Percentiles rank a stretch among this genome's conserved stretches.
Evolutionary conservation across 2,888 invertebrate species (phyloP).

Genomic region (Hyles lineata): DNA sequence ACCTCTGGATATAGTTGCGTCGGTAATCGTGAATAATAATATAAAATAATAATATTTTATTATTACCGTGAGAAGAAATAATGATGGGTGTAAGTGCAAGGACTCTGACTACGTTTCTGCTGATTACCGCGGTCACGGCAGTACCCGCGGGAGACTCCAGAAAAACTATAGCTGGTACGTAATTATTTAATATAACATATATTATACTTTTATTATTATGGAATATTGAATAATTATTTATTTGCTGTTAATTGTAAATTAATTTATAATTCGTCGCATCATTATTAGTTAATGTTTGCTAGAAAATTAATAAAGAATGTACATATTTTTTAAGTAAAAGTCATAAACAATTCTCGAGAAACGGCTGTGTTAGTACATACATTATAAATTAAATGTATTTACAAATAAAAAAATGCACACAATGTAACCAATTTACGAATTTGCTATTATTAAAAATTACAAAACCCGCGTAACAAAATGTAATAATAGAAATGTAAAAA

Average conservation of each 20-base stretch:
- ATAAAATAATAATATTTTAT: constrained; percentile 42
- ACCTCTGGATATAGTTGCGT: constrained; percentile 82
- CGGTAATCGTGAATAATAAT: constrained; percentile 59
- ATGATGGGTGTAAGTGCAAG: constrained; percentile 80
- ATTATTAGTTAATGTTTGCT: too few species aligned
- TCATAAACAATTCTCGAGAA: too few species aligned
- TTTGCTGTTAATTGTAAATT: not conserved
- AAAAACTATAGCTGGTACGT: constrained; percentile 66
- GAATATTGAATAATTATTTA: constrained; percentile 14
- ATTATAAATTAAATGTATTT: too few species aligned
- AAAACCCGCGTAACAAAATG: constrained; percentile 2
- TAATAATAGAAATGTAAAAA: not conserved
- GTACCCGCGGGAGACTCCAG: constrained; percentile 68
- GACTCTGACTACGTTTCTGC: constrained; percentile 70
- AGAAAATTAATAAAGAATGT: too few species aligned
- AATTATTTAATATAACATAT: constrained; percentile 5
- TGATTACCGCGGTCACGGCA: constrained; percentile 70
- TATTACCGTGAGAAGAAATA: constrained; percentile 42
- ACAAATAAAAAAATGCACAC: not conserved
- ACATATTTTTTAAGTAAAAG: too few species aligned
- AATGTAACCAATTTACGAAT: not conserved
- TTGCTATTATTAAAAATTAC: not conserved
- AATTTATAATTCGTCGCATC: not conserved
- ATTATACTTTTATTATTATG: not conserved
- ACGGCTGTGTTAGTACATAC: too few species aligned